Base-by-base conservation (phyloP, 2,888 invertebrate genomes). In the Celastrina argiolus region DNA sequence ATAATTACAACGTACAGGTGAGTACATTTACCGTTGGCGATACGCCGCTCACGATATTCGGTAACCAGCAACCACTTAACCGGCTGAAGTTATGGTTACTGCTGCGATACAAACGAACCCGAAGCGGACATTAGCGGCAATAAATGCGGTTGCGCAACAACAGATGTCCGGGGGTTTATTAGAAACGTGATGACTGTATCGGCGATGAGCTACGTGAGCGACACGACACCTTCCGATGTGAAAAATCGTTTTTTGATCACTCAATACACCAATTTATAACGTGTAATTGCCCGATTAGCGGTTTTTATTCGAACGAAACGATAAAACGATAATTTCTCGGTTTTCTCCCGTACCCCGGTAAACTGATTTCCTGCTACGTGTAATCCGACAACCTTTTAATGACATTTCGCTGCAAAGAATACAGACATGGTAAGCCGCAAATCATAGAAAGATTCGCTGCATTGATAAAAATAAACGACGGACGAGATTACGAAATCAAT, bases 381-480 rank as follows among this genome's bases (percentile, higher is more conserved):
- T 85, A 88, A 88, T 88, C 84, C 87, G 86, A 86, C 82, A 34
- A 85, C 84, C 85, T 88, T 88, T 88, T 88, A 89, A 89, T 89
- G 88, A 88, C 87, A 85, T 31, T 88, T 88, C 85, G 81, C 85
- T 83, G 72, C 58, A 31, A 61, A 75, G 83, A 85, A 84, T 82
- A 79, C 79, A 80, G 85, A 85, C 88, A 85, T 80, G 88, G 88
- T 87, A 85, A 85, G 86, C 90, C 90, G 88, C 90, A 89, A 91
- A 90, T 90, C 89, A 88, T 90, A 89, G 90, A 87, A 83, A 87
- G 84, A 90, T 89, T 88, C 87, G 85, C 87, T 84, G 85, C 87
- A 86, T 87, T 87, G 84, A 85, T 88, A 88, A 90, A 89, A 90
- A 90, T 88, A 89, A 91, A 90, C 82, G 85, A 84, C 78, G 76